Conservation (phyloP, 2,113 vertebrate species). For the Pongo abelii region DNA sequence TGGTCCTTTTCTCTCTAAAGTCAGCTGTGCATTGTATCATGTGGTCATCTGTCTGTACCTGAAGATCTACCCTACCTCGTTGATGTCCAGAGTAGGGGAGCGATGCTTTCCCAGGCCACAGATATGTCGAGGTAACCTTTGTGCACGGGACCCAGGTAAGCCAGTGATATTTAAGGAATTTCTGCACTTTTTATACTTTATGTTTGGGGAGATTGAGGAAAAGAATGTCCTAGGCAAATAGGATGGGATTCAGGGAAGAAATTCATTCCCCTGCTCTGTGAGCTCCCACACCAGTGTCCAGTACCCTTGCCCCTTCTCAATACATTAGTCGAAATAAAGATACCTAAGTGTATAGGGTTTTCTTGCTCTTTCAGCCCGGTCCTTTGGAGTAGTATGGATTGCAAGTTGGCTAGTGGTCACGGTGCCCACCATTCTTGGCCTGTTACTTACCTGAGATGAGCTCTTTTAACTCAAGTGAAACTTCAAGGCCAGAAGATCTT, state of each 20-base stretch:
- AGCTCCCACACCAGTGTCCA: neutral
- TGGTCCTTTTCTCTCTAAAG: neutral
- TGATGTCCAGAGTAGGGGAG: neutral
- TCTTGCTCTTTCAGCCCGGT: conserved; percentile 54
- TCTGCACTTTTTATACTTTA: neutral
- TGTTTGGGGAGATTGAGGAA: neutral
- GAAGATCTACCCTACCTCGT: neutral
- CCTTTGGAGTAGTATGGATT: neutral
- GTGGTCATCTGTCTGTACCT: neutral
- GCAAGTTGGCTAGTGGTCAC: neutral
- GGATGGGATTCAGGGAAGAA: neutral
- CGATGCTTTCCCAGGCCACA: neutral
- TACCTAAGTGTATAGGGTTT: neutral
- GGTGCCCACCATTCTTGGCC: neutral
- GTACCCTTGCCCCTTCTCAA: neutral
- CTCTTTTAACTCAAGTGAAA: neutral
- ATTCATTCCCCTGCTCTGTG: neutral
- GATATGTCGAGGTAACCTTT: neutral
- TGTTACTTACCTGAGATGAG: neutral
- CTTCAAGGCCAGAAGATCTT: neutral
- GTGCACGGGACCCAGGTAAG: neutral
- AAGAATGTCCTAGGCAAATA: neutral
- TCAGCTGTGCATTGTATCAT: neutral
- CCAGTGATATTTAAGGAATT: neutral
- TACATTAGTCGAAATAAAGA: neutral